These are phyloP conservation scores for Istiophorus platypterus DNA, from an alignment of 2,113 vertebrate genomes.

Conservation along the genomic window DNA sequence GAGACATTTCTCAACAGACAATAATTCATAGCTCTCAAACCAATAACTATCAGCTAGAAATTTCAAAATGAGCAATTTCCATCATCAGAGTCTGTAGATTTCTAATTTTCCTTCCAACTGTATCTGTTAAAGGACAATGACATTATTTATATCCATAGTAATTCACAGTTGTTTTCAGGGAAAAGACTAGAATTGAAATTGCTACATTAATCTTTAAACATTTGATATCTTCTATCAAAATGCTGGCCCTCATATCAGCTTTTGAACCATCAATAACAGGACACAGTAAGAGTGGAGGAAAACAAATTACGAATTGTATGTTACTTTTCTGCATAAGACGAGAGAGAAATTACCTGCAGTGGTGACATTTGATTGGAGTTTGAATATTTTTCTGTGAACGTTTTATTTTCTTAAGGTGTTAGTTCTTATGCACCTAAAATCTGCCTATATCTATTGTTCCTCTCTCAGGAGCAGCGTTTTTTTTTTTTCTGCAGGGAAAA, in stretches of 20 bases:
- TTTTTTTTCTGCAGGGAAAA: neutral
- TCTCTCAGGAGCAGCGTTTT: neutral
- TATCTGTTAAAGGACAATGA: neutral
- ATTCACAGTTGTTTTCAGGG: neutral
- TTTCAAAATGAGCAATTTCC: conserved; percentile 7
- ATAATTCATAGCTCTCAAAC: conserved; percentile 1
- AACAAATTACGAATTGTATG: neutral
- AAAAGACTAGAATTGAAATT: neutral
- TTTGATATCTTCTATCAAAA: neutral
- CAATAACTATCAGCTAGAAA: conserved; percentile 18
- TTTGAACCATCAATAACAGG: neutral
- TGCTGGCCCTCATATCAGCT: neutral
- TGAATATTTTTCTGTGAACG: neutral
- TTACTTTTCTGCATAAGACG: neutral
- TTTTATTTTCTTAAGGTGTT: no score
- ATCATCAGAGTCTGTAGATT: neutral
- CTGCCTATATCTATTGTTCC: neutral
- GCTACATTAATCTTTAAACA: neutral
- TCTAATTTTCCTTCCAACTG: neutral
- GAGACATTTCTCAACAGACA: conserved; percentile 3
- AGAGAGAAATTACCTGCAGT: no score
- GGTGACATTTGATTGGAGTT: neutral
- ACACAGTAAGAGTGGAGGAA: neutral
- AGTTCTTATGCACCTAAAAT: neutral
- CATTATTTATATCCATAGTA: neutral